Evolutionary conservation across 2,888 invertebrate species (phyloP).

Genomic region (Ochropacha duplaris): DNA sequence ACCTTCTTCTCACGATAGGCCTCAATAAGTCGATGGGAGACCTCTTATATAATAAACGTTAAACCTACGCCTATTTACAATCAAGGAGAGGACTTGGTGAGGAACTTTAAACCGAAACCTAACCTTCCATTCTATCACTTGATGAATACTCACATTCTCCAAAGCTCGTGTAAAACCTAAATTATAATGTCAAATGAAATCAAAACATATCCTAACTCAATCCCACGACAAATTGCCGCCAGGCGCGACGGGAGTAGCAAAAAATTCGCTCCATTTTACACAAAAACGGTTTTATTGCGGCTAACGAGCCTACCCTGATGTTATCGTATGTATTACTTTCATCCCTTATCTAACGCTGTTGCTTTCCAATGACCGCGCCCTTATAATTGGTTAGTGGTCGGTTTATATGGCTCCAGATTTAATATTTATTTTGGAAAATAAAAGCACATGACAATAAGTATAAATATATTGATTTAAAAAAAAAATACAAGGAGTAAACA

Average conservation of each 20-base stretch:
- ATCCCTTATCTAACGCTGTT: conserved; percentile 68
- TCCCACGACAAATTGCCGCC: conserved; percentile 70
- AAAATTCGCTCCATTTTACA: conserved; percentile 73
- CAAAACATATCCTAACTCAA: conserved; percentile 37
- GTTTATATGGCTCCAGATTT: conserved; percentile 51
- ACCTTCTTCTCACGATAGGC: too few species aligned
- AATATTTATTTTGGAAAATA: too few species aligned
- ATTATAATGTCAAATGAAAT: conserved; percentile 25
- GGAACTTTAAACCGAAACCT: too few species aligned
- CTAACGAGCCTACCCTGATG: conserved; percentile 74
- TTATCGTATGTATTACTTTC: conserved; percentile 78
- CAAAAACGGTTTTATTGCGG: conserved; percentile 74
- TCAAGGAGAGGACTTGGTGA: too few species aligned
- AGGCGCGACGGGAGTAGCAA: conserved; percentile 65
- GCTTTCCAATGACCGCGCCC: conserved; percentile 60
- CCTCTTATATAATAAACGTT: too few species aligned
- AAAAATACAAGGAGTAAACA: too few species aligned
- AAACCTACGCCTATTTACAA: too few species aligned
- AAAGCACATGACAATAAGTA: too few species aligned
- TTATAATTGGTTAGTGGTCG: conserved; percentile 61
- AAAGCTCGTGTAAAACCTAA: neutral
- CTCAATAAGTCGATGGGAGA: too few species aligned
- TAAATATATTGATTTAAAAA: too few species aligned
- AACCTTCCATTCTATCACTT: neutral
- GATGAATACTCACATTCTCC: neutral